Percentiles rank a stretch among this genome's conserved stretches.
phyloP scores from a whole-genome alignment of 2,888 invertebrate genomes.

The Pandemis corylana region DNA sequence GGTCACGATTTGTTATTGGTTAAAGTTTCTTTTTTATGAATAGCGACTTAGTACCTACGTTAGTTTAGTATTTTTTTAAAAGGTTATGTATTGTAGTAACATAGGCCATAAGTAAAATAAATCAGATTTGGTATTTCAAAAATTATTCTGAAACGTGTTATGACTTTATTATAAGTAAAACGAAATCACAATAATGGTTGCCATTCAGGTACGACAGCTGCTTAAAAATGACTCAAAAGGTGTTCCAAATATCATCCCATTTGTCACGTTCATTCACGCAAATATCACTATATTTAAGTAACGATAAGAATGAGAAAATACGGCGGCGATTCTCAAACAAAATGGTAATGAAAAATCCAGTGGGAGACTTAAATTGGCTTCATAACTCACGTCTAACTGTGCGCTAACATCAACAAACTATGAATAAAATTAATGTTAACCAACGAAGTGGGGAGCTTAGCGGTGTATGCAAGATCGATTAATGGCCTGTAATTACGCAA shows the following conservation, averaged over 20 bases:
- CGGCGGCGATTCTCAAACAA: conserved; percentile 10
- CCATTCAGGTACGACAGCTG: no score
- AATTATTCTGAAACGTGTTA: no score
- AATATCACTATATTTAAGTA: neutral
- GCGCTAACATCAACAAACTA: conserved; percentile 37
- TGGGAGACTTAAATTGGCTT: conserved; percentile 27
- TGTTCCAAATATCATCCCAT: no score
- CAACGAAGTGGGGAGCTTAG: conserved; percentile 63
- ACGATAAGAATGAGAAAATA: neutral
- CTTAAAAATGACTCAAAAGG: no score
- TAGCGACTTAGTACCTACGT: neutral
- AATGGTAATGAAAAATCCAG: conserved; percentile 20
- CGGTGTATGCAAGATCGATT: conserved; percentile 78
- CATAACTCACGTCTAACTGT: conserved; percentile 38
- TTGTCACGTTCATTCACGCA: neutral
- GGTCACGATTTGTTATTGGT: neutral
- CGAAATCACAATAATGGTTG: no score
- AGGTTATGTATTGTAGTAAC: no score
- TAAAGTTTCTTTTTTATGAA: neutral
- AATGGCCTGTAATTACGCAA: conserved; percentile 83
- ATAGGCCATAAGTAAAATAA: no score
- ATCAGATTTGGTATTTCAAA: no score
- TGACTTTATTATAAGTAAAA: no score
- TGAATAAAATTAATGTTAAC: conserved; percentile 46
- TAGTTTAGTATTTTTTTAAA: neutral